phyloP scores from a whole-genome alignment of 2,888 invertebrate genomes.

The Lutraria lutraria region DNA sequence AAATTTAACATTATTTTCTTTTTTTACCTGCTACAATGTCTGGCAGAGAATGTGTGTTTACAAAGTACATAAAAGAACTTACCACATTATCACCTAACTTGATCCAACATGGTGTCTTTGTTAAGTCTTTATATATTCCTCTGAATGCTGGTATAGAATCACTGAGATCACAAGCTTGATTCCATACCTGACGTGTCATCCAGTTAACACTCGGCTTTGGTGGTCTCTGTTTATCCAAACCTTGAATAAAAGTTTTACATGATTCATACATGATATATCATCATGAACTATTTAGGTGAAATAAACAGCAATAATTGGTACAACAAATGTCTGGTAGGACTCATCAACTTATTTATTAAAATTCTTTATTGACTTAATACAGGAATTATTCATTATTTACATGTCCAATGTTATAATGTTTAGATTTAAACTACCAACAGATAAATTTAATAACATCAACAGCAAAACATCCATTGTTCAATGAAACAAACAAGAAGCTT shows the following conservation, averaged over 20 bases:
- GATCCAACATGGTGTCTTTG: slow-evolving; percentile 83
- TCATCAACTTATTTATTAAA: background rate
- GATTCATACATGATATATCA: too few species aligned
- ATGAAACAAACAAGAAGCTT: background rate
- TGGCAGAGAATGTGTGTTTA: too few species aligned
- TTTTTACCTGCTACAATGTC: too few species aligned
- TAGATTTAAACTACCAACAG: background rate
- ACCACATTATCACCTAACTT: slow-evolving; percentile 79
- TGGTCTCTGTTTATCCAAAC: slow-evolving; percentile 82
- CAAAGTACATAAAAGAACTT: slow-evolving; percentile 22
- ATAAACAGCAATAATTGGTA: background rate
- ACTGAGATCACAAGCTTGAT: slow-evolving; percentile 90
- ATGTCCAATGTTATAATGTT: background rate
- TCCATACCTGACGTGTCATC: slow-evolving; percentile 90
- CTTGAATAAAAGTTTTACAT: slow-evolving; percentile 51
- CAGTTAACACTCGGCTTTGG: slow-evolving; percentile 89
- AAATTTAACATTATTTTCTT: too few species aligned
- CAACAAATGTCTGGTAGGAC: background rate
- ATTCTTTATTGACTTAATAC: background rate
- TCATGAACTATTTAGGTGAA: background rate
- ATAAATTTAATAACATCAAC: too few species aligned
- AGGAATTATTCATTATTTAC: background rate
- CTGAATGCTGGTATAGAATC: slow-evolving; percentile 88
- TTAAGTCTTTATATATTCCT: slow-evolving; percentile 82
- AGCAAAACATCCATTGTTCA: background rate